A percentile compares a stretch with the other conserved stretches of the same genome.
Conservation (phyloP, 2,888 invertebrate species). For the Tenthredo notha region DNA sequence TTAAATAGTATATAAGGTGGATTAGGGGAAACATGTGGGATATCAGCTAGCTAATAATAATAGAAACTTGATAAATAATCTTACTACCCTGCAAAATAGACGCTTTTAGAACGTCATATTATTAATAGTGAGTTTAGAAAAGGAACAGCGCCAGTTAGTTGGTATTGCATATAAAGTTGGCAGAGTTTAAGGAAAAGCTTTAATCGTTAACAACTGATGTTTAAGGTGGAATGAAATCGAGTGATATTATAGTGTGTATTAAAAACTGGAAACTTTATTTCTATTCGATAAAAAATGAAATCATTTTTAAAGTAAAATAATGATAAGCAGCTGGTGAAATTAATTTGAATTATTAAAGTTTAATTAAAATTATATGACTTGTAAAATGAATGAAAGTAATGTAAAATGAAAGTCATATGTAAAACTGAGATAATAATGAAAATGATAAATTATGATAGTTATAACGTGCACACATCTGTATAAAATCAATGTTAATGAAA, state of each 20-base stretch:
- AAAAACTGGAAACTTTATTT: background rate
- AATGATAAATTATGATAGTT: slow-evolving; percentile 34
- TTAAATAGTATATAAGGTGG: background rate
- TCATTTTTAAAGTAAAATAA: background rate
- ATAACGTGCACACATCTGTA: slow-evolving; percentile 56
- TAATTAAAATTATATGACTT: background rate
- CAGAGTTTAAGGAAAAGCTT: background rate
- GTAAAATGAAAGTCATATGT: background rate
- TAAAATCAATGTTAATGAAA: slow-evolving; percentile 53
- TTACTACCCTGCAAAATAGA: background rate
- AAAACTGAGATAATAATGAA: slow-evolving; percentile 30
- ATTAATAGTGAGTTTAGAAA: background rate
- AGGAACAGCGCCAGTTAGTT: background rate
- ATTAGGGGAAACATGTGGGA: background rate
- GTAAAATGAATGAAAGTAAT: background rate
- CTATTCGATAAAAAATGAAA: background rate
- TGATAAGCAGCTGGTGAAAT: background rate
- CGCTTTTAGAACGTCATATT: background rate
- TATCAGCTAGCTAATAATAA: background rate
- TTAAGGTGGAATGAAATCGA: background rate
- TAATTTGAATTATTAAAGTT: background rate
- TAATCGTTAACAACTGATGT: background rate
- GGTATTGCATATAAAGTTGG: background rate
- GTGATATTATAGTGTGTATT: background rate
- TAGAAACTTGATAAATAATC: background rate